Evolutionary conservation across 2,888 invertebrate genomes (phyloP).

Genomic region (Mythimna ferrago): DNA sequence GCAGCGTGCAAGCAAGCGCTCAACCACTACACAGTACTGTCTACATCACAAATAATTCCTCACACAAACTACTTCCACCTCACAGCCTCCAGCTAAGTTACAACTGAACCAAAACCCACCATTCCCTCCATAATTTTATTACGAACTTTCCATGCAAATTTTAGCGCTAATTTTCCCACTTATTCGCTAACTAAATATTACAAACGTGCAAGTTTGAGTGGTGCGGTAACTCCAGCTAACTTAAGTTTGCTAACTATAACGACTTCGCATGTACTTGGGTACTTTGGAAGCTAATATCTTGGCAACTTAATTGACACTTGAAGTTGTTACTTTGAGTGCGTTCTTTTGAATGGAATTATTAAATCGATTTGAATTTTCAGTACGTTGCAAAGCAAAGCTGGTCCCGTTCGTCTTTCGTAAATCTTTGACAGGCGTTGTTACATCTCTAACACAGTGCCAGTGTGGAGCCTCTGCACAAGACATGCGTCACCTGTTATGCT

Average conservation of each 20-base stretch:
- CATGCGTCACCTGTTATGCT: too few relatives aligned
- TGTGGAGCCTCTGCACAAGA: too few relatives aligned
- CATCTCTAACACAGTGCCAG: too few relatives aligned
- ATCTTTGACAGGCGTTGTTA: too few relatives aligned
- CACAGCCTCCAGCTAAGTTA: neutral
- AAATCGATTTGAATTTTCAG: neutral
- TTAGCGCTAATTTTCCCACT: constrained; percentile 58
- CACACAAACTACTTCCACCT: neutral
- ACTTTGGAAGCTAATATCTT: constrained; percentile 59
- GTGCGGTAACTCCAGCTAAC: constrained; percentile 54
- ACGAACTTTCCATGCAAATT: constrained; percentile 54
- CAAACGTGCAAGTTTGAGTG: constrained; percentile 57
- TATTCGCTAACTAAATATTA: constrained; percentile 61
- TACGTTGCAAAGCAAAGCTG: too few relatives aligned
- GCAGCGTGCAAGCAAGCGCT: too few relatives aligned
- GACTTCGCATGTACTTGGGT: constrained; percentile 54
- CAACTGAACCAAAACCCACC: neutral
- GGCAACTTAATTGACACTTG: constrained; percentile 61
- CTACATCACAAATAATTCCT: neutral
- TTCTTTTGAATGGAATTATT: constrained; percentile 19
- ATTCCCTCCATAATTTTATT: constrained; percentile 31
- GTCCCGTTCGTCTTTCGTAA: too few relatives aligned
- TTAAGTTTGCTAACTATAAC: constrained; percentile 61
- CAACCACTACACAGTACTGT: too few relatives aligned
- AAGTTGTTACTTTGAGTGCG: constrained; percentile 44